Evolutionary conservation across 2,888 invertebrate genomes (phyloP).

Genomic region (Creontiades dilutus): DNA sequence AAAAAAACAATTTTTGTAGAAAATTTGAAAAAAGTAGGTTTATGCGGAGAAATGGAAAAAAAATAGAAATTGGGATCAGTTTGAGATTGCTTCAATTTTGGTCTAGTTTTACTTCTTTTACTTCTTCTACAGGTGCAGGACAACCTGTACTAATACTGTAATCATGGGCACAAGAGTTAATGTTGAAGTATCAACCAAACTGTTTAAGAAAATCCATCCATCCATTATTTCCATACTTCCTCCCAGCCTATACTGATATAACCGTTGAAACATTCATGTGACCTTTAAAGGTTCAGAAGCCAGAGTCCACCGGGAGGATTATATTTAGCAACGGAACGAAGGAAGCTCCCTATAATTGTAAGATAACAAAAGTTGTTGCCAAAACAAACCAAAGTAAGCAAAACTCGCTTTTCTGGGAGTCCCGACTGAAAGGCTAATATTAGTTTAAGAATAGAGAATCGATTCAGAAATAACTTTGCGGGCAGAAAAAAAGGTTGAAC

Average conservation of each 20-base stretch:
- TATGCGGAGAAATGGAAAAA: too few species aligned
- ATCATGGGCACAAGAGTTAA: too few species aligned
- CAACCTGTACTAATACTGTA: too few species aligned
- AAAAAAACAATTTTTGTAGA: too few species aligned
- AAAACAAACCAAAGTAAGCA: background rate
- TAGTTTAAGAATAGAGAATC: background rate
- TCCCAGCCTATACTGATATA: background rate
- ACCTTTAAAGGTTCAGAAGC: conserved; percentile 29
- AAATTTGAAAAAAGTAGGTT: too few species aligned
- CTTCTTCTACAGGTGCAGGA: too few species aligned
- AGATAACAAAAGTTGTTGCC: background rate
- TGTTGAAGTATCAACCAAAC: too few species aligned
- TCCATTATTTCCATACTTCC: background rate
- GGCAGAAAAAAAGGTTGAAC: background rate
- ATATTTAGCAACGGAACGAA: background rate
- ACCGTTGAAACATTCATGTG: background rate
- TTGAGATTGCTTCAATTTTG: too few species aligned
- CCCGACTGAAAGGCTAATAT: background rate
- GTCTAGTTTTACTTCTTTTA: too few species aligned
- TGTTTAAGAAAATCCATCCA: too few species aligned
- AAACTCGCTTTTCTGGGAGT: background rate
- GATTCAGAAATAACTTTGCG: background rate
- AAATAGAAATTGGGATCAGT: too few species aligned
- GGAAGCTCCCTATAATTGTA: background rate
- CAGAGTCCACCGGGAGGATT: background rate